Evolutionary conservation across 2,113 vertebrate species (phyloP).

Genomic region (Crotalus viridis): DNA sequence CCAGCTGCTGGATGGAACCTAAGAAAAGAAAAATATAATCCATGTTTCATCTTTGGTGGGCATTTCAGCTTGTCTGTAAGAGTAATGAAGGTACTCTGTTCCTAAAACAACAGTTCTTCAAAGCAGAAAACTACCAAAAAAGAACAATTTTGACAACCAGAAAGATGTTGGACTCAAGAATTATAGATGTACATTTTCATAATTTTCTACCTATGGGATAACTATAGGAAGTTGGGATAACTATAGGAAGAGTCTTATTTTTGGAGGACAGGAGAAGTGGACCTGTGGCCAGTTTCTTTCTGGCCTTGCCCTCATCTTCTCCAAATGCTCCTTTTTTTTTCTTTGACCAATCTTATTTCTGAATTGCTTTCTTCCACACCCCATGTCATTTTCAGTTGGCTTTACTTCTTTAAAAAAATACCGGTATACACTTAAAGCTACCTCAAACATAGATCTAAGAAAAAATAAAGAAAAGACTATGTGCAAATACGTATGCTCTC

Average conservation of each 20-base stretch:
- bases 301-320: neutral
- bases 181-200: accelerated
- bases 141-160: neutral
- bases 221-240: too few species aligned
- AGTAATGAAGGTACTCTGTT: neutral
- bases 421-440: neutral
- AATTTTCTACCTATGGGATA: neutral
- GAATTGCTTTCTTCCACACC: neutral
- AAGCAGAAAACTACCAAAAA: neutral
- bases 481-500: neutral
- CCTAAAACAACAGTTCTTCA: accelerated
- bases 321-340: neutral
- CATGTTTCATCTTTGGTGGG: neutral
- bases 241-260: neutral
- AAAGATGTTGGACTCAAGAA: neutral
- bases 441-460: neutral
- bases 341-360: neutral
- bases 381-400: neutral
- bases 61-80: constrained; percentile 8
- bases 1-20: constrained; percentile 81
- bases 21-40: neutral
- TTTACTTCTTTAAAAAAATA: neutral
- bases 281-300: neutral
- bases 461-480: neutral
- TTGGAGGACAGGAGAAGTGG: neutral